Conservation (phyloP, 2,888 invertebrate genomes). For the Agapetus fuscipes region DNA sequence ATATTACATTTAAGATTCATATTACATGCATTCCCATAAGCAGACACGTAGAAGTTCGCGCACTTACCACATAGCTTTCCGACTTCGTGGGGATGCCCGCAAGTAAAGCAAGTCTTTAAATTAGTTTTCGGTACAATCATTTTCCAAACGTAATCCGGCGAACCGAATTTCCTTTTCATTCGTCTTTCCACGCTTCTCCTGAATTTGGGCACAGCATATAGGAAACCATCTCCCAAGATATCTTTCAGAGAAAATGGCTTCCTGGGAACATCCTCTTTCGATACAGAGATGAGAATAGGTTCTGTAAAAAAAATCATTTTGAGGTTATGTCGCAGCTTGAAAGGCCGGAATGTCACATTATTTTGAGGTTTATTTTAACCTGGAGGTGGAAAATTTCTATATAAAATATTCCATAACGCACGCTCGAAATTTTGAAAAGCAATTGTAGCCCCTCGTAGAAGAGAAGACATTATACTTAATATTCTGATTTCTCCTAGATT, state of each 20-base stretch:
- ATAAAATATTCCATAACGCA: constrained; percentile 7
- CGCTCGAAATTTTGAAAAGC: constrained; percentile 11
- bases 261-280: too few species aligned
- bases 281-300: too few species aligned
- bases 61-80: constrained; percentile 76
- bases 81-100: constrained; percentile 76
- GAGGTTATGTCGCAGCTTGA: neutral
- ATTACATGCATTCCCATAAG: too few species aligned
- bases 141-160: constrained; percentile 57
- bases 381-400: constrained; percentile 18
- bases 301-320: neutral
- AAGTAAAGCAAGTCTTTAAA: constrained; percentile 65
- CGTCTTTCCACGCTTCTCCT: constrained; percentile 70
- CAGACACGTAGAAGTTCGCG: too few species aligned
- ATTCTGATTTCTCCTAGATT: too few species aligned
- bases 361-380: constrained; percentile 3
- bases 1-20: too few species aligned
- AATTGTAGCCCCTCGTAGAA: constrained; percentile 1
- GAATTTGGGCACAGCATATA: constrained; percentile 75
- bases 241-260: constrained; percentile 49
- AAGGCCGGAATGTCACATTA: neutral
- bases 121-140: constrained; percentile 61
- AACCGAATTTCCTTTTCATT: constrained; percentile 62
- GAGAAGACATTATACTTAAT: constrained; percentile 5
- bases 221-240: constrained; percentile 60